Evolutionary conservation across 2,797 vertebrate species (phyloP), one percentile per base, ranked within the genome.

Genomic region (Lithobates pipiens): DNA sequence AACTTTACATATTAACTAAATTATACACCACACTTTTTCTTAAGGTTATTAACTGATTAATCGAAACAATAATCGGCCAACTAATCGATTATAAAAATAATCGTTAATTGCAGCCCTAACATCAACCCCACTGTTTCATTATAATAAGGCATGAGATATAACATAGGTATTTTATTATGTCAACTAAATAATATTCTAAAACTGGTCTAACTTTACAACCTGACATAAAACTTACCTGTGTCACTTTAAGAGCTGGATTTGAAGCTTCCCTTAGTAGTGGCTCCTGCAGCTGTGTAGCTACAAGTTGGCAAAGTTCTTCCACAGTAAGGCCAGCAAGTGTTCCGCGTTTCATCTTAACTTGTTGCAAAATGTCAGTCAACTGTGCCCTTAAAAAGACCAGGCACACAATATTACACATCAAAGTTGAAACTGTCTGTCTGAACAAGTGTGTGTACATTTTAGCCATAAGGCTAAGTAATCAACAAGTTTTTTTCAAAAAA

Each of bases 271-370:
- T 91, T 87, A 97, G 93, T 68, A 34, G 93, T 34, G 93, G 92
- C 80, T 95, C 95, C 0, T 89, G 91, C 88, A 98, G 93, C 70
- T 89, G 94, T 44, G 93, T 90, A 0, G 95, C 95, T 23, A 98
- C 95, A 89, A 97, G 92, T 88, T 97, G 96, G 5, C 89, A 94
- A 77, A 98, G 89, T 68, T 97, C 96, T 32, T 99, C 97, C 90
- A 97, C 95, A 34, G 96, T 97, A 90, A 98, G 94, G 0, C 97
- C 97, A 0, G 96, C 95, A 92, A 98, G 91, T n/a, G 96, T 98
- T 57, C 96, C 96, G 0, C 97, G 96, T 0, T 95, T 94, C 0
- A 91, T 95, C 92, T 99, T 99, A 88, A 99, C 97, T 92, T 98
- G 96, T 94, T 98, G 96, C 86, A 99, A 94, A 84, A 97, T 95